These are phyloP conservation scores for Galbula dea DNA, from an alignment of 2,113 vertebrate species.

Conservation along the genomic window DNA sequence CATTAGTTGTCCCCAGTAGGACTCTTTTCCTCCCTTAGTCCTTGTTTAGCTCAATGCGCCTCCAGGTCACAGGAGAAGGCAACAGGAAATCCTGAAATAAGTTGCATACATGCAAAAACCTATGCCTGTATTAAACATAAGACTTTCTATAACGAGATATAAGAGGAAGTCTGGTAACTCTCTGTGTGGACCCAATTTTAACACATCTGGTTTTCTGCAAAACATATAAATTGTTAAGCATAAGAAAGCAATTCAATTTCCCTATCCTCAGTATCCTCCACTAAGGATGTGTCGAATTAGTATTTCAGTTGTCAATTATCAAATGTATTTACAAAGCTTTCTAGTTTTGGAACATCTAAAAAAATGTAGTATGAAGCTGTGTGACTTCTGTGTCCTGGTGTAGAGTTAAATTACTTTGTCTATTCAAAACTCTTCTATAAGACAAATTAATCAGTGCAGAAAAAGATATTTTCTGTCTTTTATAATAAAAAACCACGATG, in stretches of 20 bases:
- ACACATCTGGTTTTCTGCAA: background rate
- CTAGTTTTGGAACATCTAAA: background rate
- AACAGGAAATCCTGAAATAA: slow-evolving; percentile 57
- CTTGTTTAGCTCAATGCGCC: slow-evolving; percentile 1
- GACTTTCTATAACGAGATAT: background rate
- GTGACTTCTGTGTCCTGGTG: background rate
- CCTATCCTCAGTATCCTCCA: background rate
- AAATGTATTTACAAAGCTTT: background rate
- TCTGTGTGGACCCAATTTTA: background rate
- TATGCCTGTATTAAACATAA: background rate
- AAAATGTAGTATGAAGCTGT: background rate
- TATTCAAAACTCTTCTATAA: background rate
- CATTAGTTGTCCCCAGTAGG: background rate
- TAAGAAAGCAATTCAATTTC: background rate
- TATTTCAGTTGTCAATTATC: background rate
- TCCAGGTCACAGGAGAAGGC: slow-evolving; percentile 28
- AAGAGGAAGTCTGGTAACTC: background rate
- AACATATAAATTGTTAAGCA: background rate
- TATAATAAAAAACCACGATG: background rate
- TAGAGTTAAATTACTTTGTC: background rate
- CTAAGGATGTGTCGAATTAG: background rate
- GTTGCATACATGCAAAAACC: background rate
- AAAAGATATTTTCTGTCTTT: background rate
- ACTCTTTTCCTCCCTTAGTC: slow-evolving; percentile 39
- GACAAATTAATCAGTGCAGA: background rate